Evolutionary conservation across 2,888 invertebrate species (phyloP).

Genomic region (Tryphoninae sp.): DNA sequence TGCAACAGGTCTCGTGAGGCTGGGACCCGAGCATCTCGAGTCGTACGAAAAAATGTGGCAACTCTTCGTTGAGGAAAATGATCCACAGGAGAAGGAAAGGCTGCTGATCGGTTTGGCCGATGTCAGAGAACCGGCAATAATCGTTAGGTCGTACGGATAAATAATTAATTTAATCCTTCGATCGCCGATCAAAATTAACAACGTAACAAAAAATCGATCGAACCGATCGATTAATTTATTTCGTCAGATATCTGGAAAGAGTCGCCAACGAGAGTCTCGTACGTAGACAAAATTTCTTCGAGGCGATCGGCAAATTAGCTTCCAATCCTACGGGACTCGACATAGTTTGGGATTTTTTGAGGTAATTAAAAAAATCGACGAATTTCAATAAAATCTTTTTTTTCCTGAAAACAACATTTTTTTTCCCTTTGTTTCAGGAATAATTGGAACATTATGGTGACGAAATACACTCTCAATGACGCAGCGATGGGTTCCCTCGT

Average conservation of each 20-base stretch:
- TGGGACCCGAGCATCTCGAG: slow-evolving; percentile 36
- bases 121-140: slow-evolving; percentile 61
- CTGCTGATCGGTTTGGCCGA: slow-evolving; percentile 65
- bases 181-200: not conserved
- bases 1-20: slow-evolving; percentile 48
- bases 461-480: slow-evolving; percentile 61
- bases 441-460: slow-evolving; percentile 55
- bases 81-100: slow-evolving; percentile 68
- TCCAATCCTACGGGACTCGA: slow-evolving; percentile 64
- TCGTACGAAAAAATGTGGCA: slow-evolving; percentile 65
- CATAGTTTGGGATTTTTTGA: slow-evolving; percentile 67
- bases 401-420: not conserved
- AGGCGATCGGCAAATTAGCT: slow-evolving; percentile 65
- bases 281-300: slow-evolving; percentile 67
- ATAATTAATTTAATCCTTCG: not conserved
- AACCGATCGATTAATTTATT: slow-evolving; percentile 11
- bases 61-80: slow-evolving; percentile 59
- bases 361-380: slow-evolving; percentile 51
- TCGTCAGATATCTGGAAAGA: slow-evolving; percentile 63
- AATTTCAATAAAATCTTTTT: not conserved
- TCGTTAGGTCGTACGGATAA: slow-evolving; percentile 60
- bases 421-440: slow-evolving; percentile 29
- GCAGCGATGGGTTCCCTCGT: slow-evolving; percentile 59
- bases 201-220: not conserved
- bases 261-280: slow-evolving; percentile 65